Base-by-base conservation (phyloP, 2,888 invertebrate species). In the Uloborus plumipes region DNA sequence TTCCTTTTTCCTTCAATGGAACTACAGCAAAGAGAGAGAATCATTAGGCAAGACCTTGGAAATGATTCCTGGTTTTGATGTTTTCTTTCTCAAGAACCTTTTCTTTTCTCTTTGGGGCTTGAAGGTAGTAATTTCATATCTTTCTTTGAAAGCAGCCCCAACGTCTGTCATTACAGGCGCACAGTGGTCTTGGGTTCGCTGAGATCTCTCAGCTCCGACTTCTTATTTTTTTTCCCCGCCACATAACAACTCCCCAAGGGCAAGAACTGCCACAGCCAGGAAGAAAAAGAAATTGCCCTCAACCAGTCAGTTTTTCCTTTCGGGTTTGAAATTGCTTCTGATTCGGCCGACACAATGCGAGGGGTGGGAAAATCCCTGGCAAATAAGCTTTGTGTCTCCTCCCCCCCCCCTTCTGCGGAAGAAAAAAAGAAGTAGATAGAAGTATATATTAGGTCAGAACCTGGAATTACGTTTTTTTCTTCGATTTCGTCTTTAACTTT, bases 21-120 rank as follows among this genome's bases (percentile, higher is more conserved):
- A 76, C 61, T 62, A 67, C 47, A 39, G 31, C 26, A 22, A 51
- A 65, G 22, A 75, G 61, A 59, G 61, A 50, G 47, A 69, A 74
- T 74, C 74, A 74, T 74, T 74, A 75, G 70, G 18, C 62, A 26
- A 74, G 80, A 73, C 79, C 79, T 80, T 80, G 79, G 72, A 55
- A 61, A 76, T 55, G 61, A 69, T 67, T 80, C 73, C 67, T 73
- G 62, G 73, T 80, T 73, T 49, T 59, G 79, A 53, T 79, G 73
- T 71, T 55, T 64, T 53, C 39, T 64, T 75, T 75, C 59, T 62
- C 39, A 39, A 39, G 39, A 39, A 39, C 39, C 39, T 39, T 39
- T 39, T 39, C 39, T 39, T 39, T 39, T 39, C 39, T 39, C 39
- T 39, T 39, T 39, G 39, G 39, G 39, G 39, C 50, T 69, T 62